Base-by-base conservation (phyloP, 1,140 invertebrate species). In the Ooceraea biroi region DNA sequence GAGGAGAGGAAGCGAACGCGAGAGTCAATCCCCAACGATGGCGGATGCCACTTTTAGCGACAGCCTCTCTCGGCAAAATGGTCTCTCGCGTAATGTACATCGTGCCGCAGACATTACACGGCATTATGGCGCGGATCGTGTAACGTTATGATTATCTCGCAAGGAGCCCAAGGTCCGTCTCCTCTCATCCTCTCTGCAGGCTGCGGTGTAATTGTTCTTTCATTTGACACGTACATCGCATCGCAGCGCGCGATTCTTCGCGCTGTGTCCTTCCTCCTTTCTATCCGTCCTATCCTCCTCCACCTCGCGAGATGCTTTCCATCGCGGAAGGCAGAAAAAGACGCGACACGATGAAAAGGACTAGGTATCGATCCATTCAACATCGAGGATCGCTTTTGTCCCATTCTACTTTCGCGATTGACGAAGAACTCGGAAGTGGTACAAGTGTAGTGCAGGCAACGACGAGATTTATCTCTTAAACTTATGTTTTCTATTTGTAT, bases 131-230 rank as follows among this genome's bases (percentile, higher is more conserved):
- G 88, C 85, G 90, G 84, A 91, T 91, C 91, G 92, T 90, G 90
- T 93, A 92, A 92, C 91, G 87, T 92, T 92, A 92, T 92, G 91
- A 93, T 93, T 92, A 93, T 92, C 92, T 89, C 78, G 89, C 91
- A 92, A 92, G 68, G 92, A 92, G 92, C 90, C 91, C 92, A 93
- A 93, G 92, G 92, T 90, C 92, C 84, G 78, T 89, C 86, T 89
- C 89, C 88, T 89, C 89, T 85, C 86, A 87, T 90, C 88, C 89
- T 89, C 89, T 85, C 85, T 73, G 85, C 46, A 58, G 57, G 65
- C 73, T 7, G 22, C 48, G 44, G n/a, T 87, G 85, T 91, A 91
- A 92, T 92, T 92, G 88, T 91, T 92, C 90, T 88, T 92, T 86
- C 89, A 84, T 87, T 83, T 83, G 66, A 86, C 84, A 74, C 74